phyloP scores from a whole-genome alignment of 2,113 vertebrate species.

The Ctenodactylus gundi region DNA sequence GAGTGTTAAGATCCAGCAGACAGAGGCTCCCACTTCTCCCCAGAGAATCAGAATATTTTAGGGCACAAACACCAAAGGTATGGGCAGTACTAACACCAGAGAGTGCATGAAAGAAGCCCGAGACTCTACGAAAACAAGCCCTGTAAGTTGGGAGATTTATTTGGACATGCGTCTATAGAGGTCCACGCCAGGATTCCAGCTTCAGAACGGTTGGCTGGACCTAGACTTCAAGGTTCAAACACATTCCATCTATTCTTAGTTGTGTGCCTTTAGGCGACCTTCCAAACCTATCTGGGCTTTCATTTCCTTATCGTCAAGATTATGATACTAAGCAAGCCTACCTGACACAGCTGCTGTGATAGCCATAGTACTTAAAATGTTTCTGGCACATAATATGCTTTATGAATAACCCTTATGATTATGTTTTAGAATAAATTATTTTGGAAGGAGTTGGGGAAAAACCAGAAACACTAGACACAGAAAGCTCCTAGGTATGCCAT shows the following conservation, averaged over 20 bases:
- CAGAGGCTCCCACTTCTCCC: neutral
- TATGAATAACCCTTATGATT: neutral
- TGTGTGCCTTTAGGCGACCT: neutral
- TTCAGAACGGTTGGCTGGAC: neutral
- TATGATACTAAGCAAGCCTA: neutral
- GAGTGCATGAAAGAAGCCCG: neutral
- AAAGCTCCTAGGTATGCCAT: neutral
- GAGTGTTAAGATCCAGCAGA: neutral
- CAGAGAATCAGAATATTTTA: neutral
- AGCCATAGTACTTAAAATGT: neutral
- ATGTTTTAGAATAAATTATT: neutral
- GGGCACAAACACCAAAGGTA: neutral
- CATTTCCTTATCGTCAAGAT: neutral
- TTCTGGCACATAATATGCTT: neutral
- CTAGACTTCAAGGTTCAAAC: neutral
- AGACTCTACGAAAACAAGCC: neutral
- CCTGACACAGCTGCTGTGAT: neutral
- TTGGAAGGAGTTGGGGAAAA: neutral
- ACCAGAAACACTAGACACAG: neutral
- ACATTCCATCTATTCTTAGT: neutral
- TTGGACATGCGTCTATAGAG: neutral
- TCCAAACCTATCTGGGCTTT: neutral
- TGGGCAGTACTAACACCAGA: neutral
- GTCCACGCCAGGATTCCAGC: rapidly evolving
- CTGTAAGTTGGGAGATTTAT: neutral